Percentiles rank a stretch among this genome's conserved stretches.
These are phyloP conservation scores for Timandra comae DNA, from an alignment of 2,888 invertebrate species.

Conservation along the genomic window DNA sequence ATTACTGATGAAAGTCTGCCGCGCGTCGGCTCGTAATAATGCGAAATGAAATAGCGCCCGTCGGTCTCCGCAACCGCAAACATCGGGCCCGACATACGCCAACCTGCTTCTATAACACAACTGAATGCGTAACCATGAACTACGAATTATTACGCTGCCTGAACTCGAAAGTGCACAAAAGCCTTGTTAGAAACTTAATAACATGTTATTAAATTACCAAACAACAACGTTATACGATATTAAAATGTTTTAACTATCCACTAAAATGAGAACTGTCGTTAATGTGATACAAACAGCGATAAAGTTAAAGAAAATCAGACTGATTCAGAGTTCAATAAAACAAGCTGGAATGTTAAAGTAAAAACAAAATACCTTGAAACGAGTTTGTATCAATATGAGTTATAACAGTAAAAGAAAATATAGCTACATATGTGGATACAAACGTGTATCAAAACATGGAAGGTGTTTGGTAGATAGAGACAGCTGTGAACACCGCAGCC, in stretches of 20 bases:
- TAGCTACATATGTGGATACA: too few relatives aligned
- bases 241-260: too few relatives aligned
- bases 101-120: constrained; percentile 37
- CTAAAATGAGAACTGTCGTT: too few relatives aligned
- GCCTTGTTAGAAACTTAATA: background rate
- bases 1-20: constrained; percentile 62
- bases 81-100: constrained; percentile 31
- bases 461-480: constrained; percentile 25
- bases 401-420: too few relatives aligned
- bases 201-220: constrained; percentile 5
- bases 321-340: too few relatives aligned
- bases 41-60: constrained; percentile 56
- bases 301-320: too few relatives aligned
- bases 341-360: too few relatives aligned
- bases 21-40: constrained; percentile 50
- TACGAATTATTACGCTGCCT: constrained; percentile 37
- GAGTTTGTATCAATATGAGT: too few relatives aligned
- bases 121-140: constrained; percentile 55
- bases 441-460: constrained; percentile 16
- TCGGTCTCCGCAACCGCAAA: constrained; percentile 51
- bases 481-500: constrained; percentile 56
- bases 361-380: too few relatives aligned
- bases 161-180: constrained; percentile 5
- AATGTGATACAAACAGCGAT: too few relatives aligned
- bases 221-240: too few relatives aligned